Evolutionary conservation across 2,113 vertebrate genomes (phyloP).

Genomic region (Phalacrocorax brasilianus): DNA sequence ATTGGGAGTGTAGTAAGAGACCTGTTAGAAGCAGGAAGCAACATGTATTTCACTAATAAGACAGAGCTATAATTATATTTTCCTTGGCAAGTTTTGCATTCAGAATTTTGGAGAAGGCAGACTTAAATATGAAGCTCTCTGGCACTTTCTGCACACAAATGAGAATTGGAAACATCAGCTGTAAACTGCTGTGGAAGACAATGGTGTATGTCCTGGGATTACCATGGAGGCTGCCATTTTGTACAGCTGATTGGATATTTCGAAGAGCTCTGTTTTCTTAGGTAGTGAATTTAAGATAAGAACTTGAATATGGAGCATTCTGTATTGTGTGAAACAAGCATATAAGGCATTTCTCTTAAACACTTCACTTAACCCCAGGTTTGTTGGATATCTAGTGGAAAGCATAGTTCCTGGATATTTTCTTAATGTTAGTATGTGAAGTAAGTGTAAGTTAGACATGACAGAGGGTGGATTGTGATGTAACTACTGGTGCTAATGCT

Average conservation of each 20-base stretch:
- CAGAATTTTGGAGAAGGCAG: background rate
- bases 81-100: background rate
- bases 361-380: background rate
- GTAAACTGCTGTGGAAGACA: background rate
- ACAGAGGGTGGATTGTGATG: rapidly evolving
- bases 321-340: background rate
- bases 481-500: background rate
- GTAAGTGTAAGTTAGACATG: background rate
- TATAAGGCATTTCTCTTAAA: background rate
- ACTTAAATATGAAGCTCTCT: background rate
- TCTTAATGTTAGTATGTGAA: background rate
- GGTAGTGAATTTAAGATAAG: background rate
- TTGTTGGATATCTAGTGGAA: background rate
- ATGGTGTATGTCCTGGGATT: background rate
- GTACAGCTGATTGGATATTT: background rate
- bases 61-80: background rate
- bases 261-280: background rate
- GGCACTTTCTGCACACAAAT: background rate
- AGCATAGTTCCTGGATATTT: background rate
- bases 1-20: background rate
- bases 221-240: background rate
- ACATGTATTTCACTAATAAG: background rate
- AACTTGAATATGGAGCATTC: background rate
- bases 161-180: background rate
- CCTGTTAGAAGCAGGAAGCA: background rate